Evolutionary conservation across 2,113 vertebrate genomes (phyloP), one percentile per base, ranked within the genome.

Genomic region (Myxocyprinus asiaticus): DNA sequence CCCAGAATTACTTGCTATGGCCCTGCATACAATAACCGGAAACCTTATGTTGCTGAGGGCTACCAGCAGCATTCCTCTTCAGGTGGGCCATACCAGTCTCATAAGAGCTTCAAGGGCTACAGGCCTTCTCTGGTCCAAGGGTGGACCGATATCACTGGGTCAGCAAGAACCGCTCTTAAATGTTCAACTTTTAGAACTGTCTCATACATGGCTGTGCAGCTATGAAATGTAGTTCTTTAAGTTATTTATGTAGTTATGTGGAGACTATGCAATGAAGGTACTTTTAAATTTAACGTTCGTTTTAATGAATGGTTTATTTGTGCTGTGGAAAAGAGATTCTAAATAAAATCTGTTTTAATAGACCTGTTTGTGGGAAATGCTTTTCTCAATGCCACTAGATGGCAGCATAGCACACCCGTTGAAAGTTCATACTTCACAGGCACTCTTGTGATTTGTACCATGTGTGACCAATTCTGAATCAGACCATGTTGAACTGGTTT

Each of bases 131-230:
- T 0, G 94, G 93, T 51, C 95, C 89, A 0, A 89, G 94, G 0
- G 69, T 95, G 0, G 98, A 99, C 87, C 93, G 96, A 67, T 98
- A 96, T 89, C 98, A 98, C 86, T 99, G 97, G 97, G 90, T 98
- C 88, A 97, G 94, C 83, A 92, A 93, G 73, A 93, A 89, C 74
- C 86, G 89, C 1, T 93, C 91, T 12, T 93, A 72, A 58, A 50
- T 3, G 22, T 33, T 4, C 4, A 9, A 33, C 22, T 63, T 42
- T 62, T 61, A 50, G 50, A 42, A 71, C 33, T 8, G 2, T 55
- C 10, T 70, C 1, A 33, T 33, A 33, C 22, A 33, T 33, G 22
- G 22, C 22, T 33, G 22, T 33, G 22, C 22, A 33, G 81, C 12
- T 59, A 53, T 77, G 62, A 33, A 33, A 33, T 33, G 3, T 33